These are phyloP conservation scores for Hipparchia sbordonii DNA, from an alignment of 2,888 invertebrate genomes.

Conservation along the genomic window DNA sequence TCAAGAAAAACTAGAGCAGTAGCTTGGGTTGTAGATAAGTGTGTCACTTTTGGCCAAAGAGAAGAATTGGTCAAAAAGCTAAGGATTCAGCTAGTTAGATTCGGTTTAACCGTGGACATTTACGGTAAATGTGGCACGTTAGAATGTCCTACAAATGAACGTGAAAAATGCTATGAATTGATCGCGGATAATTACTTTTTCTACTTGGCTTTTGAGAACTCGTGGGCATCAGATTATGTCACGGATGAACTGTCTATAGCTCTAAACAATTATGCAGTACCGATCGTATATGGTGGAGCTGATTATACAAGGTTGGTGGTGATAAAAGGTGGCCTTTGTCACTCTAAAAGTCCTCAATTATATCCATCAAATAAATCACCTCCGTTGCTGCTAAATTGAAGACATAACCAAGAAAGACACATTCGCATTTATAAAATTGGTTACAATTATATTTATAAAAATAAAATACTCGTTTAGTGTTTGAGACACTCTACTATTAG, in stretches of 20 bases:
- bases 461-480: no score
- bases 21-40: slow-evolving; percentile 50
- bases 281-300: slow-evolving; percentile 84
- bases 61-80: slow-evolving; percentile 39
- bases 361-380: no score
- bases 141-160: slow-evolving; percentile 37
- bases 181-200: slow-evolving; percentile 46
- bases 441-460: no score
- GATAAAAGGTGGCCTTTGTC: no score
- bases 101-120: slow-evolving; percentile 43
- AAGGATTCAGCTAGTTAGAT: slow-evolving; percentile 36
- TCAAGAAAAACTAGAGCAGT: slow-evolving; percentile 46
- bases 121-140: slow-evolving; percentile 46
- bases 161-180: slow-evolving; percentile 35
- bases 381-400: no score
- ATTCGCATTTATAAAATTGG: no score
- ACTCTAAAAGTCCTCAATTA: no score
- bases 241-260: slow-evolving; percentile 51
- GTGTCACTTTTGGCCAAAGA: slow-evolving; percentile 38
- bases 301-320: slow-evolving; percentile 67
- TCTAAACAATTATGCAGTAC: slow-evolving; percentile 80
- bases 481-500: no score
- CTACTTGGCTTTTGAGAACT: slow-evolving; percentile 50
- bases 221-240: slow-evolving; percentile 47
- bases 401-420: no score